Evolutionary conservation across 2,888 invertebrate genomes (phyloP).

Genomic region (Eucriotettix oculatus): DNA sequence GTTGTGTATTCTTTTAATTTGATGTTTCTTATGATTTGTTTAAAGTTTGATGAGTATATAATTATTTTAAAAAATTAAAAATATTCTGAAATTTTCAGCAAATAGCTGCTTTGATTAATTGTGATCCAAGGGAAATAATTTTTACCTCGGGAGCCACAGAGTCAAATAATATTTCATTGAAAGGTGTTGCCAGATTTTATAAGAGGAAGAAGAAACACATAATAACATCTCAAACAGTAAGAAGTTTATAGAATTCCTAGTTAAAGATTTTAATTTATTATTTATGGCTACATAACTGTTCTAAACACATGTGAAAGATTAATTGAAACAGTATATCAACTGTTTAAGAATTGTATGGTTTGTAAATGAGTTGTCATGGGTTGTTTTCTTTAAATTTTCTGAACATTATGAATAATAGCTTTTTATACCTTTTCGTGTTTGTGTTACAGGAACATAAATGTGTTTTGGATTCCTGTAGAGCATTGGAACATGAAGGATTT

Average conservation of each 20-base stretch:
- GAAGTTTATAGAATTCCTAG: constrained; percentile 15
- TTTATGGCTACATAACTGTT: neutral
- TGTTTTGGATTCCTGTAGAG: constrained; percentile 93
- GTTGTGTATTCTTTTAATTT: too few relatives aligned
- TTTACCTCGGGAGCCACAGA: constrained; percentile 99
- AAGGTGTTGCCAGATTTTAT: constrained; percentile 94
- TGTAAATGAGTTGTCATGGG: too few relatives aligned
- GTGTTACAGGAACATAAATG: constrained; percentile 86
- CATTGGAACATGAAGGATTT: constrained; percentile 87
- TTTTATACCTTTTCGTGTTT: neutral
- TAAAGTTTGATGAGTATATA: too few relatives aligned
- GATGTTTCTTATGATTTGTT: too few relatives aligned
- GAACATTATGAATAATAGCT: neutral
- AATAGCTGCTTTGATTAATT: constrained; percentile 76
- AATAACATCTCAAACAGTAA: constrained; percentile 91
- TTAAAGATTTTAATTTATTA: neutral
- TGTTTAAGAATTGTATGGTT: too few relatives aligned
- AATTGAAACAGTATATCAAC: neutral
- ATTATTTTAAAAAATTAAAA: neutral
- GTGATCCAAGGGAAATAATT: constrained; percentile 92
- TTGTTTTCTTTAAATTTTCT: neutral
- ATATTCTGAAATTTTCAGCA: constrained; percentile 32
- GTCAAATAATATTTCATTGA: constrained; percentile 93
- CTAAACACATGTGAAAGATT: neutral
- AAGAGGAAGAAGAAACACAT: constrained; percentile 84